Percentiles rank a stretch among this genome's conserved stretches.
Evolutionary conservation across 64 coral and sea anemone genomes (phyloP).

Genomic region (Dendronephthya gigantea): DNA sequence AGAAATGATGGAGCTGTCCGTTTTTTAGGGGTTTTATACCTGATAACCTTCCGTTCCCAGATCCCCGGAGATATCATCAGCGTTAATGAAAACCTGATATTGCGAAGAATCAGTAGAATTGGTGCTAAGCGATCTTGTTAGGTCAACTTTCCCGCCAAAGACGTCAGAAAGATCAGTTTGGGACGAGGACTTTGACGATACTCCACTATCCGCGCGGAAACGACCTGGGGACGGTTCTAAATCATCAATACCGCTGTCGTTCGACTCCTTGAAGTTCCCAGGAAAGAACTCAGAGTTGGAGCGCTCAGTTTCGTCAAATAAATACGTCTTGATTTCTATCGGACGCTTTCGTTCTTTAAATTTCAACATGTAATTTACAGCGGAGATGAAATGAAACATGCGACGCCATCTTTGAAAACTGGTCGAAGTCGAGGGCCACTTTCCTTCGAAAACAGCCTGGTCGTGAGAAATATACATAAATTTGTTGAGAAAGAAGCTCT

Average conservation of each 20-base stretch:
- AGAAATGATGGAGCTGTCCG: too few species aligned
- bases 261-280: neutral
- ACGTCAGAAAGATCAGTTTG: neutral
- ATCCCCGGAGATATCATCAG: neutral
- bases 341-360: neutral
- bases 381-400: conserved; percentile 80
- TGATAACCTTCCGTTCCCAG: neutral
- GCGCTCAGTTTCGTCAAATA: neutral
- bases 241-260: conserved; percentile 3
- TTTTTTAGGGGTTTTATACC: neutral
- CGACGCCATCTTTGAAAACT: conserved; percentile 94
- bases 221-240: neutral
- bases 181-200: neutral
- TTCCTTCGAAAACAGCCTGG: conserved; percentile 85
- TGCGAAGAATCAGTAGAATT: neutral
- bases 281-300: neutral
- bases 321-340: neutral
- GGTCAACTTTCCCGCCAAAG: neutral
- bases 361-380: conserved; percentile 79
- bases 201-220: neutral
- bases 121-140: neutral
- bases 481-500: neutral
- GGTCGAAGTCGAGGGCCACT: conserved; percentile 86
- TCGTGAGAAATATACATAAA: neutral
- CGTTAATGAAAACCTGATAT: neutral